These are phyloP conservation scores for Antedon mediterranea DNA, from an alignment of 53 echinoderm and acorn worm genomes.

Conservation along the genomic window DNA sequence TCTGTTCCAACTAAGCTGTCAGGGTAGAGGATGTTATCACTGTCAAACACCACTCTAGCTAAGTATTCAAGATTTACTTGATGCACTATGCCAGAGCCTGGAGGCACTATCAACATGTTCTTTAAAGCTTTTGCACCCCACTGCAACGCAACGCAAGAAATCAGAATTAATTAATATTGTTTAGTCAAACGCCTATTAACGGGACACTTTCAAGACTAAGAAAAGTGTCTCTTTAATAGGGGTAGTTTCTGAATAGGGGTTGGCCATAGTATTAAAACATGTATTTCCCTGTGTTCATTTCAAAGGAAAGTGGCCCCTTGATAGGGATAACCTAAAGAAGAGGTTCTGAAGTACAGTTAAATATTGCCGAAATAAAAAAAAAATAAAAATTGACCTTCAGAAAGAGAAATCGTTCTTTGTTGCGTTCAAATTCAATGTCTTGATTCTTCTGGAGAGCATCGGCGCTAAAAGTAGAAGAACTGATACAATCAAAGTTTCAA, in stretches of 20 bases:
- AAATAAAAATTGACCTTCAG: conserved; percentile 47
- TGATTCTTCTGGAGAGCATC: conserved; percentile 80
- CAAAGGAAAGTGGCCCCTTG: too few relatives aligned
- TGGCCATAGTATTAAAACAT: too few relatives aligned
- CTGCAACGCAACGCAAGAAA: conserved; percentile 24
- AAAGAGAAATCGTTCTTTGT: conserved; percentile 86
- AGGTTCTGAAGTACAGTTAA: too few relatives aligned
- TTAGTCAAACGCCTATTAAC: too few relatives aligned
- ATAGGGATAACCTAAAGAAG: too few relatives aligned
- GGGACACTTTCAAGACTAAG: too few relatives aligned
- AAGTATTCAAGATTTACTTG: conserved; percentile 91
- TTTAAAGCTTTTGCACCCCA: conserved; percentile 95
- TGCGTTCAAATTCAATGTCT: conserved; percentile 88
- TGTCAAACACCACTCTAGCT: conserved; percentile 73
- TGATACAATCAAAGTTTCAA: background rate
- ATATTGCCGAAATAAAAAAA: too few relatives aligned
- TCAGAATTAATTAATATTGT: too few relatives aligned
- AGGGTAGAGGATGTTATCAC: conserved; percentile 65
- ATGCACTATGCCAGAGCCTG: conserved; percentile 88
- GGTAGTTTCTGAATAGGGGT: too few relatives aligned
- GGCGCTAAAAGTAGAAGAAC: conserved; percentile 28
- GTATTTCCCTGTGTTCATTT: too few relatives aligned
- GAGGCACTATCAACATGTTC: conserved; percentile 98
- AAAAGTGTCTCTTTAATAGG: too few relatives aligned
- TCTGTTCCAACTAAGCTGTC: conserved; percentile 95